Conservation (phyloP, 2,797 vertebrate genomes). For the Luscinia luscinia region DNA sequence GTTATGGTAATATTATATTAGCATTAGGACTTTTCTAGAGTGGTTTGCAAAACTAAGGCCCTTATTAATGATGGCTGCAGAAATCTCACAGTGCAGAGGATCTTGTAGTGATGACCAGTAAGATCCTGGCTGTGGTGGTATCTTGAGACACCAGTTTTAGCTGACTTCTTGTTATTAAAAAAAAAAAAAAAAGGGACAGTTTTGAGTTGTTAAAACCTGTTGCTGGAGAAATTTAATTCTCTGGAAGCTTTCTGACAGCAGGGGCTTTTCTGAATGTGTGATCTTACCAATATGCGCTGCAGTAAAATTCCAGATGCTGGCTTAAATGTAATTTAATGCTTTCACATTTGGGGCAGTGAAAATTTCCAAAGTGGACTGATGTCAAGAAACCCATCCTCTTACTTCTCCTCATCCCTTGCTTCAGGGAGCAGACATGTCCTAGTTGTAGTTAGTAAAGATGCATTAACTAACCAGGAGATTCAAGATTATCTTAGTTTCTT, state of each 20-base stretch:
- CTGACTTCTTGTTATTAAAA: background rate
- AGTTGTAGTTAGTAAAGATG: background rate
- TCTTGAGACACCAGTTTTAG: background rate
- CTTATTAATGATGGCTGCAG: background rate
- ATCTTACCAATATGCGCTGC: background rate
- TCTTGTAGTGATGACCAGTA: background rate
- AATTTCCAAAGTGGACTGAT: background rate
- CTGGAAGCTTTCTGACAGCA: background rate
- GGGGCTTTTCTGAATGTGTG: background rate
- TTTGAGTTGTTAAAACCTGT: background rate
- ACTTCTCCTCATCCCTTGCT: background rate
- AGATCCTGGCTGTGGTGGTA: background rate
- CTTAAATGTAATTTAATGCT: background rate
- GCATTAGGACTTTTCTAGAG: background rate
- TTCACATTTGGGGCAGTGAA: background rate
- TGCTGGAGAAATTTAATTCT: background rate
- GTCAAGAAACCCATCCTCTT: background rate
- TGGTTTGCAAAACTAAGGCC: background rate
- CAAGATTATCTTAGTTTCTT: background rate
- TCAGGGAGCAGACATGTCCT: background rate
- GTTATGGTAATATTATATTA: background rate
- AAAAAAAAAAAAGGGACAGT: background rate
- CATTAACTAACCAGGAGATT: background rate
- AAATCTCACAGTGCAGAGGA: background rate
- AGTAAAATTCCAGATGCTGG: background rate